A percentile compares a stretch with the other conserved stretches of the same genome.
phyloP scores from a whole-genome alignment of 35 echinoderm and acorn worm species.

The Heliocidaris tuberculata region DNA sequence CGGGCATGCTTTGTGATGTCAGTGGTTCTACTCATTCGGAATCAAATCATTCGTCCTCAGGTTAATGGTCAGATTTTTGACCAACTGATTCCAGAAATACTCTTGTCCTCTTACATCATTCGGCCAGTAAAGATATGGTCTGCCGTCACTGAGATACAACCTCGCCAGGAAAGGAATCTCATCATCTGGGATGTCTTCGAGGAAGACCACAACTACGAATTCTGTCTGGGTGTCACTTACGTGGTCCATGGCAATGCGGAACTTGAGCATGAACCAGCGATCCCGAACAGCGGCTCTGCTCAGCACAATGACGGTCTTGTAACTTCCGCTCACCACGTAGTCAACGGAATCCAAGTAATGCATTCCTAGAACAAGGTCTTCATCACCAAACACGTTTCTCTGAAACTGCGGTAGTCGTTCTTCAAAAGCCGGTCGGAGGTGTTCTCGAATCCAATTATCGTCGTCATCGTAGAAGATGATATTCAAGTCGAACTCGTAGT shows the following conservation, averaged over 20 bases:
- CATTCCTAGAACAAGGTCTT: constrained; percentile 22
- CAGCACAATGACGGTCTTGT: background rate
- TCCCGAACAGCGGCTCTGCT: background rate
- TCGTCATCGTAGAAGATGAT: constrained; percentile 13
- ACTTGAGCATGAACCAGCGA: constrained; percentile 25
- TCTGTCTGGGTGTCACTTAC: background rate
- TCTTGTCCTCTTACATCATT: constrained; percentile 12
- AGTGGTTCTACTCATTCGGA: background rate
- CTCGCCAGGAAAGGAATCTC: background rate
- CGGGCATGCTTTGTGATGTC: too few species aligned
- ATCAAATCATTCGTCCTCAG: background rate
- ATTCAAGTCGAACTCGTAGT: constrained; percentile 4
- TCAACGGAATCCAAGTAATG: background rate
- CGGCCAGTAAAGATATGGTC: background rate
- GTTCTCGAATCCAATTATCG: background rate
- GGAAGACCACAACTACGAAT: background rate
- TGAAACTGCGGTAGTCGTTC: background rate
- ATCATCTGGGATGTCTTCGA: constrained; percentile 10
- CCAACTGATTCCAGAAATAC: constrained; percentile 4
- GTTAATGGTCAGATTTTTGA: background rate
- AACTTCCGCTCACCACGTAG: background rate
- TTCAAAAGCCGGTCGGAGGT: background rate
- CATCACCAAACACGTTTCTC: background rate
- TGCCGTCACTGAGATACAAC: background rate
- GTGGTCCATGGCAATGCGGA: constrained; percentile 5